Base-by-base conservation (phyloP, 2,888 invertebrate genomes). In the Charanyca ferruginea region DNA sequence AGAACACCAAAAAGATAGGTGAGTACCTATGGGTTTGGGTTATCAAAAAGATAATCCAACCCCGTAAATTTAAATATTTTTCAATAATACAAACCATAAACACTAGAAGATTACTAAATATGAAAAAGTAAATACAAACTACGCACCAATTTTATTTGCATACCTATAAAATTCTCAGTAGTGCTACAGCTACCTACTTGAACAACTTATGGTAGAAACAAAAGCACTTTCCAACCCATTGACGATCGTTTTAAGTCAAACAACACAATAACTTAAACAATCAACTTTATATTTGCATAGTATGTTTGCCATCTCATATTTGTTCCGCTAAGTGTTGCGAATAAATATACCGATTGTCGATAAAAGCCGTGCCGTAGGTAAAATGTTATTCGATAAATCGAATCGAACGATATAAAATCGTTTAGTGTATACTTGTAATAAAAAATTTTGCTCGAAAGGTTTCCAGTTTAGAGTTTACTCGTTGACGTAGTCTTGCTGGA, bases 221-320 rank as follows among this genome's bases (percentile, higher is more conserved):
- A 77, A 75, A 66, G 49, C 73, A 80, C 67, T 73, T 66, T 77
- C 61, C 64, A 68, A 48, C 35, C 52, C 68, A 77, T 77, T 73
- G 68, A 61, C 54, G 52, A 63, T 73, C 57, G 57, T 66, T 73
- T 66, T 63, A 61, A 61, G 66, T 57, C 64, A 81, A 81, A 81
- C 60, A 80, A 72, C 72, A 66, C 52, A 70, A 79, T 67, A 57
- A 66, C 57, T 67, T 70, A 76, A 76, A 70, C 73, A 79, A 80
- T 79, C 65, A 63, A 58, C 64, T 49, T 45, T 45, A 44, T 66
- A 64, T 81, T 81, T 79, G 73, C 69, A 58, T 68, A n/a, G n/a
- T n/a, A 66, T 57, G 58, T 76, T 80, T 81, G 67, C 68, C 76
- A 28, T 66, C 73, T 66, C 64, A 65, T 80, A 67, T 82, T 80